Percentiles rank a stretch among this genome's conserved stretches.
These are phyloP conservation scores for Lacanobia wlatinum DNA, from an alignment of 2,888 invertebrate genomes.

Conservation along the genomic window DNA sequence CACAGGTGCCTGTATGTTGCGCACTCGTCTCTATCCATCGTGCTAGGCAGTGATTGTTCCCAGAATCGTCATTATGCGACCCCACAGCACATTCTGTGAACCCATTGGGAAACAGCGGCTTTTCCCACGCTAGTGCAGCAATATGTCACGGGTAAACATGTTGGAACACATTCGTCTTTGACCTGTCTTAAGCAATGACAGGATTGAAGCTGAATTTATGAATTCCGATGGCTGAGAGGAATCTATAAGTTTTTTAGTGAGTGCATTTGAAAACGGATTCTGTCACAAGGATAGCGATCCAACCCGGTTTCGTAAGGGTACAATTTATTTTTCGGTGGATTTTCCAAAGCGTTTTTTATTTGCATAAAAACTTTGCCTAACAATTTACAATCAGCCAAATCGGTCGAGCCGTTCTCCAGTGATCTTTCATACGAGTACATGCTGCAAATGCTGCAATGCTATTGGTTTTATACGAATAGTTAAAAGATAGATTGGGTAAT, in stretches of 20 bases:
- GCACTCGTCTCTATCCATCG: conserved; percentile 2
- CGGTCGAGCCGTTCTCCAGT: too few relatives aligned
- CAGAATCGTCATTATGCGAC: conserved; percentile 44
- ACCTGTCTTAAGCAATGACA: conserved; percentile 21
- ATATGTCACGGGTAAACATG: conserved; percentile 50
- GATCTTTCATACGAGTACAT: too few relatives aligned
- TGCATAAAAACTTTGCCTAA: not conserved
- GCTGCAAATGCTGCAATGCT: too few relatives aligned
- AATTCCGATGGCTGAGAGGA: conserved; percentile 9
- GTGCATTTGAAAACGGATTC: not conserved
- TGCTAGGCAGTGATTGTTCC: conserved; percentile 39
- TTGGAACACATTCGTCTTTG: conserved; percentile 37
- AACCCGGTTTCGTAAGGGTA: too few relatives aligned
- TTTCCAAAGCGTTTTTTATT: not conserved
- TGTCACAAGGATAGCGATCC: too few relatives aligned
- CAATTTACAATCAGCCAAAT: not conserved
- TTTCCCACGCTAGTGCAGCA: conserved; percentile 51
- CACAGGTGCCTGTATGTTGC: conserved; percentile 2
- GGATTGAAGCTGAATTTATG: conserved; percentile 26
- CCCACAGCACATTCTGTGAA: conserved; percentile 50
- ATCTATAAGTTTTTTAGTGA: conserved; percentile 6
- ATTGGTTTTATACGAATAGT: too few relatives aligned
- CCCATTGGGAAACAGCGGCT: conserved; percentile 37
- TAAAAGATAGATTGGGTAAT: too few relatives aligned
- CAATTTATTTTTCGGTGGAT: too few relatives aligned